These are phyloP conservation scores for Drosophila eohydei DNA, from an alignment of 2,888 invertebrate species.

Conservation along the genomic window DNA sequence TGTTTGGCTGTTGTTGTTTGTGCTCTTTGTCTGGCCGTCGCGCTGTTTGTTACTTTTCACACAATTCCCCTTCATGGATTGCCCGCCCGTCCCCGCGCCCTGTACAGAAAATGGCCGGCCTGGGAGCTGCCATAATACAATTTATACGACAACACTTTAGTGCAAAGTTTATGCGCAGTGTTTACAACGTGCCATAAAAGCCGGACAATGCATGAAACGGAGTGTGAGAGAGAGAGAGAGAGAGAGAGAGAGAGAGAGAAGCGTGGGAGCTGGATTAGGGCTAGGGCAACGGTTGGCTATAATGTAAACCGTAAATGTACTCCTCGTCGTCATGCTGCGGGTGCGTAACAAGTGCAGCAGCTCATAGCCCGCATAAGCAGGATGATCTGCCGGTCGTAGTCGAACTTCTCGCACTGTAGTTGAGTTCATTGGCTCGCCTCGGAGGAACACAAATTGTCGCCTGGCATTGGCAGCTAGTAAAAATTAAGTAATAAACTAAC, in stretches of 20 bases:
- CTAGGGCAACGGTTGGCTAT: conserved; percentile 57
- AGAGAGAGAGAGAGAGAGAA: not conserved
- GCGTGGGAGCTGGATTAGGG: conserved; percentile 40
- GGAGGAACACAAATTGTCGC: conserved; percentile 63
- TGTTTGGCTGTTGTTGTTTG: conserved; percentile 42
- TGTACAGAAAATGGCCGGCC: conserved; percentile 66
- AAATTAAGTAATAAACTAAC: conserved; percentile 77
- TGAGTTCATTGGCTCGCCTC: conserved; percentile 43
- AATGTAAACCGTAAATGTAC: conserved; percentile 62
- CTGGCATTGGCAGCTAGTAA: conserved; percentile 78
- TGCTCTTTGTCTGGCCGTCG: conserved; percentile 47
- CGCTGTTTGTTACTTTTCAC: conserved; percentile 54
- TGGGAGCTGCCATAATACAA: conserved; percentile 80
- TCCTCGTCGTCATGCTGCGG: conserved; percentile 40
- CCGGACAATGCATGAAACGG: conserved; percentile 65
- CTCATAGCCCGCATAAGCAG: conserved; percentile 59
- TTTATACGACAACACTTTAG: conserved; percentile 81
- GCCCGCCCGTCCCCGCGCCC: not conserved
- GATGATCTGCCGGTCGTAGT: conserved; percentile 35
- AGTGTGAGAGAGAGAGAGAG: not conserved
- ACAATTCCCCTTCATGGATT: conserved; percentile 11
- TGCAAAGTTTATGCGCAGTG: conserved; percentile 79
- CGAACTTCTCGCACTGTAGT: conserved; percentile 1
- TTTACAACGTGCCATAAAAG: conserved; percentile 79
- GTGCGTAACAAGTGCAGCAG: conserved; percentile 72